Conservation (phyloP, 2,797 vertebrate species). For the Brachymystax lenok region DNA sequence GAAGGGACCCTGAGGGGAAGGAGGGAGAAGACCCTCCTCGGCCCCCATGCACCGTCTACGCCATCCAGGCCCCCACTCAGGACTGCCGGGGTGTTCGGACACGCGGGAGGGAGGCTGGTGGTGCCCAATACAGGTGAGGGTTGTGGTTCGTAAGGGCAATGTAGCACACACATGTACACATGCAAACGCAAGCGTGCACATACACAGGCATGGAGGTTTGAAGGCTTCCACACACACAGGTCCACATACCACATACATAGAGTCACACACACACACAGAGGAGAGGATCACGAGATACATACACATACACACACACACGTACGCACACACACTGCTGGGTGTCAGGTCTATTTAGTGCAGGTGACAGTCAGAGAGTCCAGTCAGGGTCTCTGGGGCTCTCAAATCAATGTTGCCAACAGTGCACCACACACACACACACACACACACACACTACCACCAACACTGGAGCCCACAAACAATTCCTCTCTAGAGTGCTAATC, state of each 20-base stretch:
- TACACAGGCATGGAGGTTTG: background rate
- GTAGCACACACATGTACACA: background rate
- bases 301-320: conserved; percentile 2
- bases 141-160: background rate
- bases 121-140: conserved; percentile 89
- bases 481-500: background rate
- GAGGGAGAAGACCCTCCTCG: conserved; percentile 77
- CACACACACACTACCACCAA: background rate
- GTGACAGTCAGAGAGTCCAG: background rate
- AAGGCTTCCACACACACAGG: background rate
- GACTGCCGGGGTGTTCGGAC: conserved; percentile 84
- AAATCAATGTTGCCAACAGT: conserved; percentile 9
- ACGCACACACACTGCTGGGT: background rate
- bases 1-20: conserved; percentile 68
- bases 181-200: background rate
- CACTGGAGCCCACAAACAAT: conserved; percentile 4
- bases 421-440: background rate
- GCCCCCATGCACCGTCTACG: conserved; percentile 71
- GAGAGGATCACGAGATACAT: background rate
- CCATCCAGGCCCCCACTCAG: conserved; percentile 77
- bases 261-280: background rate
- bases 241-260: background rate
- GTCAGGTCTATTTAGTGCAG: conserved; percentile 1
- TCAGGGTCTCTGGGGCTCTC: background rate
- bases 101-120: conserved; percentile 87